A percentile compares a stretch with the other conserved stretches of the same genome.
phyloP scores from a whole-genome alignment of 2,888 invertebrate genomes.

The Lomographa bimaculata region DNA sequence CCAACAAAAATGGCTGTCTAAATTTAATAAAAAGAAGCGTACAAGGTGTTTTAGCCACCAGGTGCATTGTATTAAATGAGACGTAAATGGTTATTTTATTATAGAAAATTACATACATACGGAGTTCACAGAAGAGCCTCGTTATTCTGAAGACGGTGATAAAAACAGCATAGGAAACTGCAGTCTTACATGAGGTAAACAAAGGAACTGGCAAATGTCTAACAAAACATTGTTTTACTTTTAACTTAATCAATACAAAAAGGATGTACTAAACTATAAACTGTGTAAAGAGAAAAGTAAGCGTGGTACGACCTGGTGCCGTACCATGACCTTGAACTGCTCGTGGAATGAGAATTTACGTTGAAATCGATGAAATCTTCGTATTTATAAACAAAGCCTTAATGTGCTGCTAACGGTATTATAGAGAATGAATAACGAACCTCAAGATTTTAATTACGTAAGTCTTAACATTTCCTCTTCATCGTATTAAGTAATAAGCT shows the following conservation, averaged over 20 bases:
- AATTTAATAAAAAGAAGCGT: too few species aligned
- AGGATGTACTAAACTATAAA: slow-evolving; percentile 50
- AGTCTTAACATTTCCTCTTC: too few species aligned
- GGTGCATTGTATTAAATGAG: too few species aligned
- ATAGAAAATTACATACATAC: slow-evolving; percentile 7
- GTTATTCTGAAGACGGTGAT: too few species aligned
- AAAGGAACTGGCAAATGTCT: slow-evolving; percentile 30
- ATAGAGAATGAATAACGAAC: slow-evolving; percentile 18
- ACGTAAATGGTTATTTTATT: too few species aligned
- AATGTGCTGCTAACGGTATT: slow-evolving; percentile 15
- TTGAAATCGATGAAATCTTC: slow-evolving; percentile 63
- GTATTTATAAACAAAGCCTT: slow-evolving; percentile 43
- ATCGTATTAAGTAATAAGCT: too few species aligned
- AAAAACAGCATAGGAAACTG: too few species aligned
- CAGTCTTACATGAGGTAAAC: slow-evolving; percentile 25
- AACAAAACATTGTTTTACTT: slow-evolving; percentile 34
- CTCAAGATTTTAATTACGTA: too few species aligned
- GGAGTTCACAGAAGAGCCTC: too few species aligned
- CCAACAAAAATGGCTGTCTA: too few species aligned
- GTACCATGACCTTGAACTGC: slow-evolving; percentile 70
- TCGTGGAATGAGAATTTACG: slow-evolving; percentile 53
- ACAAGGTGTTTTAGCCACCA: too few species aligned
- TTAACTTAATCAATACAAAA: slow-evolving; percentile 43
- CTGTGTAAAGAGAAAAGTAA: slow-evolving; percentile 56
- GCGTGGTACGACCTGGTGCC: slow-evolving; percentile 79